These are phyloP conservation scores for Cossypha heuglini DNA, from an alignment of 2,797 vertebrate species.

Conservation along the genomic window DNA sequence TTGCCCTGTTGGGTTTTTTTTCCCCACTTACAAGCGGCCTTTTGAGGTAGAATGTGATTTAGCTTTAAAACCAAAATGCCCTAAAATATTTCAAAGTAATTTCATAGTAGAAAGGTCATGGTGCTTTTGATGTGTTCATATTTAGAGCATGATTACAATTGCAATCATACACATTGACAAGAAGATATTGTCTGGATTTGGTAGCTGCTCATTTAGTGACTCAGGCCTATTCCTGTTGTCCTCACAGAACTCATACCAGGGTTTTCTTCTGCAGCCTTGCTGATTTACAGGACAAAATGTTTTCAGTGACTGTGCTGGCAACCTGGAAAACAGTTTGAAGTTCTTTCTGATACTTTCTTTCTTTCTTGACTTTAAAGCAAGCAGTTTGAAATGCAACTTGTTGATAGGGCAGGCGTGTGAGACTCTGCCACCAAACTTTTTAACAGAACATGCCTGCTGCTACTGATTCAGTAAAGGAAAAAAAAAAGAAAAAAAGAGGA, in stretches of 20 bases:
- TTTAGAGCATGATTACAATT: conserved; percentile 33
- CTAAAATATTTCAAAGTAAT: conserved; percentile 30
- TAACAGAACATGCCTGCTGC: not conserved
- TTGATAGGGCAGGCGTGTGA: not conserved
- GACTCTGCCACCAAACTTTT: not conserved
- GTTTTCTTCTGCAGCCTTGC: not conserved
- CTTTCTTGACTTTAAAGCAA: not conserved
- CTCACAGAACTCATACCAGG: not conserved
- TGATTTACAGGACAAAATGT: not conserved
- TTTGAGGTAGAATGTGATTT: not conserved
- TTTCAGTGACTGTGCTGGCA: not conserved
- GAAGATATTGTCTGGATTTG: conserved; percentile 36
- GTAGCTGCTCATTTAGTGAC: conserved; percentile 54
- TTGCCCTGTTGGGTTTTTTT: not conserved
- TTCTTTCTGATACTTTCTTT: not conserved
- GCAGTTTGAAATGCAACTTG: not conserved
- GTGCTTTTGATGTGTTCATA: conserved; percentile 34
- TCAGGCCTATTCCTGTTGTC: conserved; percentile 29
- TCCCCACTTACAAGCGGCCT: not conserved
- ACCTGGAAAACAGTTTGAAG: not conserved
- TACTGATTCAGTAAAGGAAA: not conserved
- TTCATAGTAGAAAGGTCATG: conserved; percentile 23
- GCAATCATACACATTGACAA: conserved; percentile 20
- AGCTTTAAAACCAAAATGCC: conserved; percentile 20
- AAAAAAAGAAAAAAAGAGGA: not conserved